Conservation (phyloP, 2,113 vertebrate genomes). For the Tonatia bakeri region DNA sequence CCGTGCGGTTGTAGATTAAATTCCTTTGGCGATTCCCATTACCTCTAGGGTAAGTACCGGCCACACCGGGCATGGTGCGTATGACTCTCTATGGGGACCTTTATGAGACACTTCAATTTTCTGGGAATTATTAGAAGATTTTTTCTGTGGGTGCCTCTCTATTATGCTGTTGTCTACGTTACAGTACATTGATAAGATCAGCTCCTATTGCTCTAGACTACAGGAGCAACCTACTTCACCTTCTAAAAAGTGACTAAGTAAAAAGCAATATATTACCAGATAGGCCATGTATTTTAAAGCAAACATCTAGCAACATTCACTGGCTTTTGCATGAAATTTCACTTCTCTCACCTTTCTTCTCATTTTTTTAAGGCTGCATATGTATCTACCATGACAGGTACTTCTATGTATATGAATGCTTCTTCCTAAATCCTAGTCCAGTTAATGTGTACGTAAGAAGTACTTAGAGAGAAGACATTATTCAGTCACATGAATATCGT, state of each 20-base stretch:
- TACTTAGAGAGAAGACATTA: neutral
- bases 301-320: neutral
- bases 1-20: neutral
- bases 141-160: neutral
- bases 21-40: neutral
- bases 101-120: neutral
- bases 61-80: too few species aligned
- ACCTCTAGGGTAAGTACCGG: neutral
- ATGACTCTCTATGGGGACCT: neutral
- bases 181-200: neutral
- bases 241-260: neutral
- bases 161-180: neutral
- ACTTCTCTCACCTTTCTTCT: neutral
- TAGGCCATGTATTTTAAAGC: neutral
- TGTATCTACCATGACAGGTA: neutral
- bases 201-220: neutral
- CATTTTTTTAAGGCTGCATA: neutral
- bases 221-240: too few species aligned
- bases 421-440: neutral
- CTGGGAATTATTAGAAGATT: neutral
- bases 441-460: neutral
- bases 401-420: neutral
- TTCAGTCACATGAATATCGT: neutral
- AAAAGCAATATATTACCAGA: neutral
- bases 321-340: neutral